Conservation (phyloP, 2,888 invertebrate species). For the Chrysotoxum bicinctum region DNA sequence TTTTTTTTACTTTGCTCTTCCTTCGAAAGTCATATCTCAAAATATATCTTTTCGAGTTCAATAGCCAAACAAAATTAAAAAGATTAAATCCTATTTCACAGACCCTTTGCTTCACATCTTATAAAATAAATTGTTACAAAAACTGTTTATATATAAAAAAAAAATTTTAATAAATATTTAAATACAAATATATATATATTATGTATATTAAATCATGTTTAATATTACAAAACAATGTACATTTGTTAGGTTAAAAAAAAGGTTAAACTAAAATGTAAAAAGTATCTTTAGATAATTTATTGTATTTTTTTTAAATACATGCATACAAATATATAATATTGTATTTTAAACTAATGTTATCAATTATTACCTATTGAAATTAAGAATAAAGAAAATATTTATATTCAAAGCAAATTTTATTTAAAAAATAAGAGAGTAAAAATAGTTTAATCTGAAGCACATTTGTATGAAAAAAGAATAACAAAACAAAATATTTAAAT, state of each 20-base stretch:
- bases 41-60: too few species aligned
- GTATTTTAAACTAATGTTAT: conserved; percentile 64
- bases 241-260: conserved; percentile 38
- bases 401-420: conserved; percentile 41
- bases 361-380: conserved; percentile 69
- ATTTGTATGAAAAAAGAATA: conserved; percentile 49
- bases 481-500: conserved; percentile 23
- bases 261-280: conserved; percentile 49
- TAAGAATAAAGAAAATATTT: conserved; percentile 55
- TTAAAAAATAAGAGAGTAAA: conserved; percentile 2
- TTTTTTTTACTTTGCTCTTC: too few species aligned
- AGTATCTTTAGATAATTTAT: conserved; percentile 62
- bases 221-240: conserved; percentile 46
- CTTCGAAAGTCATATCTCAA: too few species aligned
- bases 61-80: too few species aligned
- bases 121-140: conserved; percentile 55
- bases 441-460: conserved; percentile 38
- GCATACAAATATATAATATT: conserved; percentile 25
- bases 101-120: neutral
- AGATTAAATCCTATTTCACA: neutral
- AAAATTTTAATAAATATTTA: conserved; percentile 39
- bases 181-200: neutral
- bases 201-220: conserved; percentile 21
- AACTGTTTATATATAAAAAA: conserved; percentile 59
- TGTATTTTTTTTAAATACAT: conserved; percentile 57